Evolutionary conservation across 2,797 vertebrate species (phyloP).

Genomic region (Spinus pinus): DNA sequence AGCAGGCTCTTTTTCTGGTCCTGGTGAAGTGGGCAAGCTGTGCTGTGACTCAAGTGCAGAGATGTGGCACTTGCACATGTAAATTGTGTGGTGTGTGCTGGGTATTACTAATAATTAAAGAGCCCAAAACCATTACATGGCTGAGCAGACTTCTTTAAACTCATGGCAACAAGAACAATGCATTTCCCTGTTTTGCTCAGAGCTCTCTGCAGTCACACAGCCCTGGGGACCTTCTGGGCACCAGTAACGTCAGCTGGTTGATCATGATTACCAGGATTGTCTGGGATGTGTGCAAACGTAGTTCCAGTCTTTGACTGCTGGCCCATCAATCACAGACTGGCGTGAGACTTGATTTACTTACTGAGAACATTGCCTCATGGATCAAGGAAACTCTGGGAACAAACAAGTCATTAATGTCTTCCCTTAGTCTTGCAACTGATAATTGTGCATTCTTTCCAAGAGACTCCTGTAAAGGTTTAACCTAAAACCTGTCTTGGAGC

Average conservation of each 20-base stretch:
- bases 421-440: not conserved
- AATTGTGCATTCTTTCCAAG: not conserved
- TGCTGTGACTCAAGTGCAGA: not conserved
- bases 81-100: not conserved
- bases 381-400: not conserved
- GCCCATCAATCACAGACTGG: not conserved
- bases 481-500: not conserved
- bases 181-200: not conserved
- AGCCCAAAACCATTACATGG: slow-evolving; percentile 30
- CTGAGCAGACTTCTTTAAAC: slow-evolving; percentile 63
- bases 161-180: not conserved
- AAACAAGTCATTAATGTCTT: not conserved
- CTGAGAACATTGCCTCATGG: not conserved
- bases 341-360: not conserved
- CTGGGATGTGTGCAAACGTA: not conserved
- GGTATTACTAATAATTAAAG: slow-evolving; percentile 54
- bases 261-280: not conserved
- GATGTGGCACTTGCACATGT: not conserved
- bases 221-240: not conserved
- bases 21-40: slow-evolving; percentile 75
- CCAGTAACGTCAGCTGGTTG: not conserved
- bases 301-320: not conserved
- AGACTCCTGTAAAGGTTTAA: not conserved
- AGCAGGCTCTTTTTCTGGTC: slow-evolving; percentile 90
- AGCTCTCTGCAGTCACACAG: slow-evolving; percentile 8